Evolutionary conservation across 2,113 vertebrate species (phyloP), one percentile per base, ranked within the genome.

Genomic region (Daboia siamensis): DNA sequence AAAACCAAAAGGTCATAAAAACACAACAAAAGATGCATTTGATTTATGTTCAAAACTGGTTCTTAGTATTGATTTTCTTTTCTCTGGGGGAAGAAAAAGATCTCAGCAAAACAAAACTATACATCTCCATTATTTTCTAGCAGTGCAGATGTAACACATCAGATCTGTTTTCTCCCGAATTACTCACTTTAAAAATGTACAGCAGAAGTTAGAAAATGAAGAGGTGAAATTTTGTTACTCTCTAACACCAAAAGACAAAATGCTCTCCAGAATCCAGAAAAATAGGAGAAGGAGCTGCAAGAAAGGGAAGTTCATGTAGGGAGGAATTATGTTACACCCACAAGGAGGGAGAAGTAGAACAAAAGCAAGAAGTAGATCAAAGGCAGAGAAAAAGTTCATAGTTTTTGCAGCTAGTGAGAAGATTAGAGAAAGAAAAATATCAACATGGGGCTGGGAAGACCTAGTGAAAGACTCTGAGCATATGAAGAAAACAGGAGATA

Each of bases 41-140:
- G 97, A 97, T 97, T 97, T 97, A 97, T 97, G 96, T 97, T 93
- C 92, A 95, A 95, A 96, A 96, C 94, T 94, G 91, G 94, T 96
- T 95, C 95, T 96, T 94, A 93, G 93, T 97, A 97, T 97, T 97
- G 97, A 97, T 97, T 97, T 97, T 96, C 93, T 96, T 95, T 89
- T 24, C 94, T 87, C 84, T 85, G 24, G 86, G 86, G 94, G 94
- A 90, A 48, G 91, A 93, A 93, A 54, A 59, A 91, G 80, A 86
- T 64, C 17, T 54, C 95, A 96, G 94, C 89, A 95, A 96, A 97
- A 94, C 95, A 95, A 95, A 96, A 94, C 94, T 95, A 95, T 97
- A 96, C 74, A 94, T 96, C 96, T 96, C 94, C 93, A 97, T 97
- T 96, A 96, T 97, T 97, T 96, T 96, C 94, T 64, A 86, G 96